Evolutionary conservation across 2,888 invertebrate species (phyloP), one percentile per base, ranked within the genome.

Genomic region (Xylocampa areola): DNA sequence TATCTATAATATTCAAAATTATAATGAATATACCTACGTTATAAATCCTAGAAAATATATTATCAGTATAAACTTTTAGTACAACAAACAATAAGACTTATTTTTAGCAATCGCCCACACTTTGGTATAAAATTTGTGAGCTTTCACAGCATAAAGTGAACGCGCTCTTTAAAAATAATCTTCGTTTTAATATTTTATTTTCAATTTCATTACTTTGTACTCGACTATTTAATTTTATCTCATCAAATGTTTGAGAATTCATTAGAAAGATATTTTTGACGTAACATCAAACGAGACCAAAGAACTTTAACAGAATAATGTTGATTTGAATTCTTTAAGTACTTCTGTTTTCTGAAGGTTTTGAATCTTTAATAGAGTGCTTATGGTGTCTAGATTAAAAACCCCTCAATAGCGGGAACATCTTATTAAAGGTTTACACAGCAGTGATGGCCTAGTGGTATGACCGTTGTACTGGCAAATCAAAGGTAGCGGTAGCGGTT

Each of bases 171-270:
- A 6, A 58, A 48, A 47, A 33, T 17, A 41, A 4, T 8, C 21
- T 10, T 1, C 6, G 11, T 4, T 21, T 14, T 10, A 41, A 36
- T 48, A 39, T 30, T 21, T 14, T 10, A 41, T 32, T 48, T 37
- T 30, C n/a, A 35, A 45, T 54, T 65, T 41, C 19, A 49, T 61
- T 41, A 37, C 64, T 68, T 68, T 50, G 52, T 59, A 48, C 58
- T 49, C 19, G n/a, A 36, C 23, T 21, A 47, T 51, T 65, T 49
- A 45, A 52, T 47, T 47, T 37, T 8, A 43, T 41, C 40, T 25
- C 16, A 25, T 49, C 5, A 54, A 41, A 48, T 40, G 36, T 54
- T 48, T 19, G 6, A 23, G 29, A 61, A 47, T 66, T 66, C 52
- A 69, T 70, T 61, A 54, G 47, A 68, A 37, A 7, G 13, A 29